A percentile compares a stretch with the other conserved stretches of the same genome.
Conservation (phyloP, 2,888 invertebrate genomes). For the Agrotis segetum region DNA sequence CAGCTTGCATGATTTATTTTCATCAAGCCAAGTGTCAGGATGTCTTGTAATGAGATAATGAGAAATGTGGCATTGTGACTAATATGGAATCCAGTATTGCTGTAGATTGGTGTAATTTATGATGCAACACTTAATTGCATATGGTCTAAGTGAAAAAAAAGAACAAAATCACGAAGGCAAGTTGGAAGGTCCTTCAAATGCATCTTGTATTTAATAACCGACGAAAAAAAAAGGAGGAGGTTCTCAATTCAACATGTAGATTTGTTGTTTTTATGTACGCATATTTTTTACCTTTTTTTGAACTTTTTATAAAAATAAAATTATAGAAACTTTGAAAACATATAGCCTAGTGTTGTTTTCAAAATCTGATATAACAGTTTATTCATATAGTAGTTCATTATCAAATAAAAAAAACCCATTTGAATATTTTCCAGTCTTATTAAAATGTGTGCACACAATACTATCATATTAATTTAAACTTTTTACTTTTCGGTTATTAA, state of each 20-base stretch:
- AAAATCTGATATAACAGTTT: too few relatives aligned
- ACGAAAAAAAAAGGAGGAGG: too few relatives aligned
- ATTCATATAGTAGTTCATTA: background rate
- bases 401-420: background rate
- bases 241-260: too few relatives aligned
- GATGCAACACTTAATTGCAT: conserved; percentile 2
- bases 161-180: background rate
- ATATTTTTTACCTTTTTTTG: too few relatives aligned
- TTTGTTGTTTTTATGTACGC: too few relatives aligned
- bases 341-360: too few relatives aligned
- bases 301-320: too few relatives aligned
- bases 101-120: conserved; percentile 6
- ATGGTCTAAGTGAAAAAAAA: background rate
- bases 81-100: conserved; percentile 5
- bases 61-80: conserved; percentile 1
- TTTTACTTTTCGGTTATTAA: background rate
- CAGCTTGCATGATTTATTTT: background rate
- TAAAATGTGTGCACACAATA: too few relatives aligned
- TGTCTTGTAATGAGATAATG: background rate
- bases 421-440: too few relatives aligned
- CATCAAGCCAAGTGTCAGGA: background rate
- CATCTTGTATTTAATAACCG: background rate
- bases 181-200: background rate
- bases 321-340: too few relatives aligned
- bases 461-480: too few relatives aligned